phyloP scores from a whole-genome alignment of 2,888 invertebrate species.

The Nemurella pictetii region DNA sequence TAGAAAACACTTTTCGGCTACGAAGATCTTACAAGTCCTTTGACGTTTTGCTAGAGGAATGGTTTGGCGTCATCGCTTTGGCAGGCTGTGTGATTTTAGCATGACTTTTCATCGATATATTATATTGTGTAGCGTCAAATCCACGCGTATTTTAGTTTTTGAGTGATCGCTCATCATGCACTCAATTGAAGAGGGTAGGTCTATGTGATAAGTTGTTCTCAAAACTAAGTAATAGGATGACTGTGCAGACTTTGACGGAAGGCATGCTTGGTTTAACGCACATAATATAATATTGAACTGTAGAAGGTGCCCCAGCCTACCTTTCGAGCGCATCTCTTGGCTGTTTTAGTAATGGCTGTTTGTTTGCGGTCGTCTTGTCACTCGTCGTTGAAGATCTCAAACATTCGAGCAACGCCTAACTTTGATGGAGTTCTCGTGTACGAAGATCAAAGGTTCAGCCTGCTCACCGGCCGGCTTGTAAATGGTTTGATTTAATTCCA shows the following conservation, averaged over 20 bases:
- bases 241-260: slow-evolving; percentile 34
- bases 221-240: slow-evolving; percentile 37
- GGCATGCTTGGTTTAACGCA: slow-evolving; percentile 11
- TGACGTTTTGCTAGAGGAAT: background rate
- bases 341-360: slow-evolving; percentile 34
- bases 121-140: background rate
- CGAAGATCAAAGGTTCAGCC: background rate
- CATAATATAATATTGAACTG: slow-evolving; percentile 11
- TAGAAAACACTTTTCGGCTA: background rate
- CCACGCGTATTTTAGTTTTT: background rate
- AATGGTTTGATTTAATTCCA: slow-evolving; percentile 18
- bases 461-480: background rate
- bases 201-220: slow-evolving; percentile 16
- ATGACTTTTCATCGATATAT: background rate
- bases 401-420: slow-evolving; percentile 2
- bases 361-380: slow-evolving; percentile 38
- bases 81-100: background rate
- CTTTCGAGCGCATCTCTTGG: slow-evolving; percentile 22
- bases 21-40: background rate
- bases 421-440: background rate
- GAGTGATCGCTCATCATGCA: slow-evolving; percentile 26
- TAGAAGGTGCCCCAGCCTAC: slow-evolving; percentile 16
- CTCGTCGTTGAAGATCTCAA: slow-evolving; percentile 31
- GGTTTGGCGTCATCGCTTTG: background rate
- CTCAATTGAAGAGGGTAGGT: slow-evolving; percentile 23